Conservation (phyloP, 2,113 vertebrate genomes). For the Malaclemys terrapin region DNA sequence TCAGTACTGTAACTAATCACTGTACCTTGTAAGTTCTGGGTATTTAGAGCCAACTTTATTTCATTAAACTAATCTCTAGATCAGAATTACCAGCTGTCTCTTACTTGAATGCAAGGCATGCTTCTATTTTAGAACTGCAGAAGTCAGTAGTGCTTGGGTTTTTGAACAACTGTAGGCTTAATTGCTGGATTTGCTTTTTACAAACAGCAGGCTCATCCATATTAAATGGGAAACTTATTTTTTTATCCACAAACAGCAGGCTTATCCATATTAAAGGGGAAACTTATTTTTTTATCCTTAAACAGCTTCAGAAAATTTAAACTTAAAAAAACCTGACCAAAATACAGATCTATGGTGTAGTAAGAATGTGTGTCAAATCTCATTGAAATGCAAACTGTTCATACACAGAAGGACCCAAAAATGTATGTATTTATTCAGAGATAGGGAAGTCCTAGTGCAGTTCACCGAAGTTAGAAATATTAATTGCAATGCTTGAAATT, state of each 20-base stretch:
- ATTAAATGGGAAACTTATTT: conserved; percentile 53
- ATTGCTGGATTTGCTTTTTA: conserved; percentile 65
- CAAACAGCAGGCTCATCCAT: conserved; percentile 26
- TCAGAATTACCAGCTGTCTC: conserved; percentile 80
- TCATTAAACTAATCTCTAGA: conserved; percentile 82
- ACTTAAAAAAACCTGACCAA: not conserved
- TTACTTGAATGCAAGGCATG: conserved; percentile 75
- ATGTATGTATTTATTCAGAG: not conserved
- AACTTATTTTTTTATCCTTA: conserved; percentile 44
- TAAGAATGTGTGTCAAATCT: not conserved
- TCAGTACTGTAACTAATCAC: conserved; percentile 70
- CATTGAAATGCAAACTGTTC: not conserved
- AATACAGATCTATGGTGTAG: not conserved
- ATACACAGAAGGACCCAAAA: not conserved
- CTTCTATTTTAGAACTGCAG: conserved; percentile 79
- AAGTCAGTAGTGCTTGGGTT: conserved; percentile 69
- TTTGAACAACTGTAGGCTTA: conserved; percentile 75
- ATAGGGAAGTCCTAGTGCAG: not conserved
- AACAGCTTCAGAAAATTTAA: conserved; percentile 42
- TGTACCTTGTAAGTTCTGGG: conserved; percentile 61
- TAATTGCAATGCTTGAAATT: not conserved
- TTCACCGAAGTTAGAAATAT: not conserved
- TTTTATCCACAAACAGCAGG: conserved; percentile 19
- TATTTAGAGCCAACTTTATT: conserved; percentile 81
- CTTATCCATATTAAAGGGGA: conserved; percentile 35